Evolutionary conservation across 2,113 vertebrate species (phyloP), one percentile per base, ranked within the genome.

Genomic region (Ammodytes marinus): DNA sequence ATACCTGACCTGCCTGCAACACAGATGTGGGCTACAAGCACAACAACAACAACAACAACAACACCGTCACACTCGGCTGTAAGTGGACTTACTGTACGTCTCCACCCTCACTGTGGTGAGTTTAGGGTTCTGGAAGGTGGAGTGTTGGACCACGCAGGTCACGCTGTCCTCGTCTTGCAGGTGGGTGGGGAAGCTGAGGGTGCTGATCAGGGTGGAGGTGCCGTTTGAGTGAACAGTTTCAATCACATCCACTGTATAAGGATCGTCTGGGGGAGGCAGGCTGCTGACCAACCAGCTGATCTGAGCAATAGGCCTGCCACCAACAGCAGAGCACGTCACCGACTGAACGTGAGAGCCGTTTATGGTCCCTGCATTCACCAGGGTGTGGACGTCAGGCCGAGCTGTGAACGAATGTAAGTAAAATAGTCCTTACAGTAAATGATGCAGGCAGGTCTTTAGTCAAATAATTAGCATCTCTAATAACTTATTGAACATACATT

Each of bases 181-280:
- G 74, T 88, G 90, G 49, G 93, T 88, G 58, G 94, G 92, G 80
- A 95, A 93, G 43, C 46, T 83, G 27, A 95, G 93, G 52, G 82
- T 1, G 82, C 94, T 93, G 84, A 43, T 80, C 61, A 80, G 52
- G 57, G 83, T 92, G 74, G n/a, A 74, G 59, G 93, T 95, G 54
- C 90, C 90, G 54, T 94, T 91, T 15, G 69, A 68, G 73, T 91
- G 64, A 45, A 6, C 9, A 0, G 78, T 70, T 42, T 72, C 57
- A 8, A 2, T 88, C 12, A 50, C 54, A 4, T 27, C 35, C 19
- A 86, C 59, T 13, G 86, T 85, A 39, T 92, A 93, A 64, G 60
- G 45, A 43, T 58, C 14, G 2, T 47, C 53, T n/a, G 58, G 69
- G 9, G 82, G 86, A 63, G 80, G 75, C 1, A 11, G 58, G 19